phyloP scores from a whole-genome alignment of 2,113 vertebrate species.

The Entelurus aequoreus region DNA sequence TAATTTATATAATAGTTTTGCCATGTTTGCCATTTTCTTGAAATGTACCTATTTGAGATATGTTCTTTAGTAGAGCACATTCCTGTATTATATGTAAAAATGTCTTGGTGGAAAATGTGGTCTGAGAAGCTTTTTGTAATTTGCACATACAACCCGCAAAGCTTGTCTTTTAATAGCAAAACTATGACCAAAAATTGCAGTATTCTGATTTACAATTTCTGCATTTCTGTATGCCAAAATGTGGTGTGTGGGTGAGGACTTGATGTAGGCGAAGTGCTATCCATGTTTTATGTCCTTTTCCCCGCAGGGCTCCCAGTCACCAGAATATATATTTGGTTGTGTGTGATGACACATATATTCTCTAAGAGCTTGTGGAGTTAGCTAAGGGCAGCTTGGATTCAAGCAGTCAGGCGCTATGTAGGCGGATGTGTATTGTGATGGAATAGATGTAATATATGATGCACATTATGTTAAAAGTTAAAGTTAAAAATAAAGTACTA shows the following conservation, averaged over 20 bases:
- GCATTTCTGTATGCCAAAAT: constrained; percentile 31
- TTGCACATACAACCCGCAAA: too few species aligned
- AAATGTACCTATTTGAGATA: too few species aligned
- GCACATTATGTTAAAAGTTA: constrained; percentile 5
- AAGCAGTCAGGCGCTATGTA: constrained; percentile 11
- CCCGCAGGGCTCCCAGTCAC: constrained; percentile 6
- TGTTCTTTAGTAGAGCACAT: too few species aligned
- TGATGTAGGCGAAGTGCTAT: constrained; percentile 21
- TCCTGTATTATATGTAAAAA: too few species aligned
- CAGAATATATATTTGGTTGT: constrained; percentile 17
- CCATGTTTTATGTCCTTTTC: constrained; percentile 32
- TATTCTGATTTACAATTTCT: constrained; percentile 32
- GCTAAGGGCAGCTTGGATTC: not conserved
- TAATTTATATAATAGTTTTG: too few species aligned
- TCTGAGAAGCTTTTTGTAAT: too few species aligned
- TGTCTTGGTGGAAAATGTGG: too few species aligned
- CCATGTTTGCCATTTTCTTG: too few species aligned
- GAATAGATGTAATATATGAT: constrained; percentile 9
- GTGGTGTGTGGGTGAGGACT: constrained; percentile 15
- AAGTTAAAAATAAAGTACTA: too few species aligned
- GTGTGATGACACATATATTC: constrained; percentile 17
- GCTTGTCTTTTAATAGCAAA: too few species aligned
- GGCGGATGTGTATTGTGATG: constrained; percentile 9
- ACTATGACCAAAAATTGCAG: constrained; percentile 7
- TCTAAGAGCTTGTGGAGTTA: not conserved